These are phyloP conservation scores for Hyppa rectilinea DNA, from an alignment of 2,888 invertebrate genomes.

Conservation along the genomic window DNA sequence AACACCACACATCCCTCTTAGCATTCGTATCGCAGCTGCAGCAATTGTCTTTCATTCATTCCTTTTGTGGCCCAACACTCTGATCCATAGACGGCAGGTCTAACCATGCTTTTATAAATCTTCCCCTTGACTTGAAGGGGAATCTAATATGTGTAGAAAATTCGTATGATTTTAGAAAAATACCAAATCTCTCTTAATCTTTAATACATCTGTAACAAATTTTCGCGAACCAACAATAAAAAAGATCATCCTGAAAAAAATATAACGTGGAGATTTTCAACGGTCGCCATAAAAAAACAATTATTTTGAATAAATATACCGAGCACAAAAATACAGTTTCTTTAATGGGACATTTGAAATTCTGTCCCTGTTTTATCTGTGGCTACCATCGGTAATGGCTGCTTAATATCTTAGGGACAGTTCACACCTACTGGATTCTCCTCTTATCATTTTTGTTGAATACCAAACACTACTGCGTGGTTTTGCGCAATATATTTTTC, in stretches of 20 bases:
- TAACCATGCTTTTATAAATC: too few species aligned
- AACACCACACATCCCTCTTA: too few species aligned
- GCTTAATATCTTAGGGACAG: constrained; percentile 79
- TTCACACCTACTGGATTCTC: constrained; percentile 77
- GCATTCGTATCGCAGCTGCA: too few species aligned
- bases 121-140: too few species aligned
- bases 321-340: constrained; percentile 75
- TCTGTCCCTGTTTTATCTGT: constrained; percentile 82
- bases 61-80: too few species aligned
- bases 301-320: constrained; percentile 86
- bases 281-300: constrained; percentile 82
- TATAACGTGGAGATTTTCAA: constrained; percentile 70
- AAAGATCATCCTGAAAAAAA: constrained; percentile 61
- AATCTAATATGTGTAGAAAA: not conserved
- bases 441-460: constrained; percentile 77
- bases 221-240: constrained; percentile 45
- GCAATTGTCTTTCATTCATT: too few species aligned
- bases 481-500: constrained; percentile 45
- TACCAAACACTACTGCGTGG: constrained; percentile 68
- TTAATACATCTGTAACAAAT: constrained; percentile 45
- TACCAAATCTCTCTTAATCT: constrained; percentile 42
- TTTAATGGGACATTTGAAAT: constrained; percentile 81
- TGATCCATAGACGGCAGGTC: too few species aligned
- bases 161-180: constrained; percentile 6
- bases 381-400: constrained; percentile 79